Conservation (phyloP, 2,888 invertebrate genomes). For the Lithophane leautieri region DNA sequence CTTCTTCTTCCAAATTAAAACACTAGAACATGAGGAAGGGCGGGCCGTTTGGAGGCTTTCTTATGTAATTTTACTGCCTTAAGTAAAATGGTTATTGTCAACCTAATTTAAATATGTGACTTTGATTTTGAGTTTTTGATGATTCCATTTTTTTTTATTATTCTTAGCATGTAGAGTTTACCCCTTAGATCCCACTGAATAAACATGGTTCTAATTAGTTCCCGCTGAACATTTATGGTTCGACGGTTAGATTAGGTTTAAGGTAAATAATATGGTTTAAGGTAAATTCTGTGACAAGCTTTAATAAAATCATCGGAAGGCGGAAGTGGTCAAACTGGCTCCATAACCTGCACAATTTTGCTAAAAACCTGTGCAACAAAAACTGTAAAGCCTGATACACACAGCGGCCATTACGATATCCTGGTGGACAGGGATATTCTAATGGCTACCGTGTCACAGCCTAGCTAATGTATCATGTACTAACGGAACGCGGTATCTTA, state of each 20-base stretch:
- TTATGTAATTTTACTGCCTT: neutral
- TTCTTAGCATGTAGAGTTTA: neutral
- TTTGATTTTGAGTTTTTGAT: too few relatives aligned
- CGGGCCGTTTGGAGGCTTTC: neutral
- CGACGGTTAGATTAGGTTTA: too few relatives aligned
- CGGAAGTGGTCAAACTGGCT: neutral
- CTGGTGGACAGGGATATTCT: slow-evolving; percentile 47
- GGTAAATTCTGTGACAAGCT: too few relatives aligned
- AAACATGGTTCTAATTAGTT: too few relatives aligned
- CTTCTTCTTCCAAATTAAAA: neutral
- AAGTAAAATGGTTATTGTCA: neutral
- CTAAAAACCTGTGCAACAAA: slow-evolving; percentile 37
- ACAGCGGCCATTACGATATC: slow-evolving; percentile 38
- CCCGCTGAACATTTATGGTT: too few relatives aligned
- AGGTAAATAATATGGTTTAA: too few relatives aligned
- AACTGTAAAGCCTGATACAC: slow-evolving; percentile 32
- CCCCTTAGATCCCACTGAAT: neutral
- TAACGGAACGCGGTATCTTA: slow-evolving; percentile 51
- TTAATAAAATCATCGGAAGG: neutral
- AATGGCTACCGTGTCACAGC: slow-evolving; percentile 57
- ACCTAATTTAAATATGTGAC: neutral
- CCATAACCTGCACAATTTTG: slow-evolving; percentile 33
- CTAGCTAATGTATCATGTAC: slow-evolving; percentile 51
- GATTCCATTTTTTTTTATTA: too few relatives aligned
- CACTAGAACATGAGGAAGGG: too few relatives aligned